Evolutionary conservation across 1,140 invertebrate genomes (phyloP), one percentile per base, ranked within the genome.

Genomic region (Procambarus virginalis): DNA sequence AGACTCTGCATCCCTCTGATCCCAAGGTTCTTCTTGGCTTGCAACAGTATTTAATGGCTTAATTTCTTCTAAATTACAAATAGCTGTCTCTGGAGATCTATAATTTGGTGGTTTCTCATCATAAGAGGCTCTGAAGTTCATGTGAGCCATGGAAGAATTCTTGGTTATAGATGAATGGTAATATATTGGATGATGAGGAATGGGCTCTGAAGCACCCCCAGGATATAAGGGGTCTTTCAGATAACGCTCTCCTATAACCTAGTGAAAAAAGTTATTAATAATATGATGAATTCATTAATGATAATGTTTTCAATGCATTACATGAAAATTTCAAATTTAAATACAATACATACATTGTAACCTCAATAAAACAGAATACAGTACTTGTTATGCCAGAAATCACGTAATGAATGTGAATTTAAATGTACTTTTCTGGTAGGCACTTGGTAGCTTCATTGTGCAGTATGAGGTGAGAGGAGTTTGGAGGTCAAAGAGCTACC

Each of bases 151-250:
- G 20, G 51, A 78, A 45, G 76, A 48, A 49, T 45, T 68, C 64
- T 86, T 86, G 48, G 58, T 48, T 2, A 86, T 75, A 14, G 84
- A 76, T 46, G 84, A 12, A 68, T 86, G 84, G 76, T 78, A 86
- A 68, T 78, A 86, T 12, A 86, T 48, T 2, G 84, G 48, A 14
- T 58, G 60, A 46, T 86, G 84, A 64, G 84, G 76, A 34, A 79
- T 73, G 1, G 84, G 51, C 55, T 77, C 84, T 49, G 75, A 78
- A 48, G 51, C 17, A 12, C 76, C 76, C 10, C 84, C 76, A 48
- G 84, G 76, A 68, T 86, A 86, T 14, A 86, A 55, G 55, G 84
- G 75, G 48, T 76, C 76, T 75, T 86, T 86, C 22, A 86, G 70
- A 75, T 79, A 86, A 4, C 60, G 75, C n/a, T 86, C 84, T n/a